Percentiles rank a stretch among this genome's conserved stretches.
These are phyloP conservation scores for Lepidocyrtoides sp. DNA, from an alignment of 2,888 invertebrate species.

Conservation along the genomic window DNA sequence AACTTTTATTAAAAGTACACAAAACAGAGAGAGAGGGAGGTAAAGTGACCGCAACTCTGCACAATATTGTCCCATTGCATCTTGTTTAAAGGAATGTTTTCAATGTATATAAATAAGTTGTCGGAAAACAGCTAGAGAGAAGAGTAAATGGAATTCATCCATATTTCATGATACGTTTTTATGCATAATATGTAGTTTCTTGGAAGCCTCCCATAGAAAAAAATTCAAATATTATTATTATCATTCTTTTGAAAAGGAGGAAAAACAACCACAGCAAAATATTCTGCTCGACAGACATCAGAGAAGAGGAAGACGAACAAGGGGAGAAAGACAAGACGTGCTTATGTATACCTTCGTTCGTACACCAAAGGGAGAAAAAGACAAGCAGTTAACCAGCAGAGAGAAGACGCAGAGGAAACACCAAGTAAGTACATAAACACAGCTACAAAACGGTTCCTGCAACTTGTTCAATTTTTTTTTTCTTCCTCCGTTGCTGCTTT, in stretches of 20 bases:
- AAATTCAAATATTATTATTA: conserved; percentile 22
- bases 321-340: conserved; percentile 7
- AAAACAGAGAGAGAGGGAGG: background rate
- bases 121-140: background rate
- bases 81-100: too few relatives aligned
- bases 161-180: conserved; percentile 46
- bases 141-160: conserved; percentile 13
- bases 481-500: background rate
- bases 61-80: conserved; percentile 8
- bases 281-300: conserved; percentile 28
- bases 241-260: conserved; percentile 33
- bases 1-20: background rate
- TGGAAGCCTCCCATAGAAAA: conserved; percentile 19
- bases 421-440: background rate
- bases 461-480: background rate
- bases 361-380: conserved; percentile 11
- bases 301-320: background rate
- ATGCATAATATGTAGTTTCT: conserved; percentile 42
- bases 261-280: conserved; percentile 27
- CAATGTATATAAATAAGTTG: background rate
- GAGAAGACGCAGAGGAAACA: conserved; percentile 18
- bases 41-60: conserved; percentile 19
- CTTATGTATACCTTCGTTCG: too few relatives aligned
- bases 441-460: conserved; percentile 15
- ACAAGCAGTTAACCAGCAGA: conserved; percentile 1